Evolutionary conservation across 2,888 invertebrate species (phyloP).

Genomic region (Meteorus colon): DNA sequence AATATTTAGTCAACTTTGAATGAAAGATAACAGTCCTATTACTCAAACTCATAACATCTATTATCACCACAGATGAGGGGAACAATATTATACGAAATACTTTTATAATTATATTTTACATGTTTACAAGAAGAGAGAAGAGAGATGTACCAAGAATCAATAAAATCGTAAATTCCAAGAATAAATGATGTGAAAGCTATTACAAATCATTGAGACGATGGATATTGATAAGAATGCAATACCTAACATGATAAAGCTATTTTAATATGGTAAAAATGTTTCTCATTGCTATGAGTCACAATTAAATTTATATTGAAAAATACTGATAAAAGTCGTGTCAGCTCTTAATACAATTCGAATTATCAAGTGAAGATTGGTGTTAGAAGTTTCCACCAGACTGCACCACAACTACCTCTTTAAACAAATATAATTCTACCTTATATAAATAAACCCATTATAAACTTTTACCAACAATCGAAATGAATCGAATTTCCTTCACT

Average conservation of each 20-base stretch:
- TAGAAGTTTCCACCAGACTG: neutral
- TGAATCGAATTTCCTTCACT: neutral
- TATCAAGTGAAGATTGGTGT: neutral
- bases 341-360: neutral
- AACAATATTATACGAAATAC: neutral
- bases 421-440: neutral
- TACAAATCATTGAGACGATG: neutral
- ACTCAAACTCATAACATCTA: neutral
- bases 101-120: neutral
- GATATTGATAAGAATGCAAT: conserved; percentile 1
- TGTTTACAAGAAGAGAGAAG: neutral
- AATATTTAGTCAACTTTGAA: neutral
- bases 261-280: neutral
- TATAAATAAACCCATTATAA: neutral
- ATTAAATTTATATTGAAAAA: conserved; percentile 6
- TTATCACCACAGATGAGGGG: neutral
- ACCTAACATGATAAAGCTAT: neutral
- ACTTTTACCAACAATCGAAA: neutral
- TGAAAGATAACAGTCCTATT: neutral
- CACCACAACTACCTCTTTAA: neutral
- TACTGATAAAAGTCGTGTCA: neutral
- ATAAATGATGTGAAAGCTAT: neutral
- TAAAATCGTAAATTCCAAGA: neutral
- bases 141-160: neutral
- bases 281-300: neutral